A percentile compares a stretch with the other conserved stretches of the same genome.
These are phyloP conservation scores for Calycopis cecrops DNA, from an alignment of 1,140 invertebrate species.

Conservation along the genomic window DNA sequence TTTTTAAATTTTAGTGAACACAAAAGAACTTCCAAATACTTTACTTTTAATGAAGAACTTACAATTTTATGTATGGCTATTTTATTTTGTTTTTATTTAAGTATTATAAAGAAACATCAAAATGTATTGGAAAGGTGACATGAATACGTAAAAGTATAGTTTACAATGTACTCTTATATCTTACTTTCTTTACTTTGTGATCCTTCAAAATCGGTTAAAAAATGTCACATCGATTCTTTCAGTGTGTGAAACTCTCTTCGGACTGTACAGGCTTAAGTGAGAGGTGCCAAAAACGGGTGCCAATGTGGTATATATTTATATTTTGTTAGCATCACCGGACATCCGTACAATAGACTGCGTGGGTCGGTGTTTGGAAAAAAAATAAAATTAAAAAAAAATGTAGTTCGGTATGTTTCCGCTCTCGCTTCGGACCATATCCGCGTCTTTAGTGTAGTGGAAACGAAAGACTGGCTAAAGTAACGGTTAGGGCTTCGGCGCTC, in stretches of 20 bases:
- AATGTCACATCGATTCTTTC: no score
- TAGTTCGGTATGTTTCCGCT: conserved; percentile 4
- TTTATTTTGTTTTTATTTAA: no score
- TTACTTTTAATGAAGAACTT: no score
- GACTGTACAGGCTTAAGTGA: not conserved
- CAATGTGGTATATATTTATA: conserved; percentile 10
- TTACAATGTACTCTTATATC: not conserved
- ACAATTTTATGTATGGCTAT: no score
- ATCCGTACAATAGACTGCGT: not conserved
- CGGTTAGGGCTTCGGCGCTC: conserved; percentile 20
- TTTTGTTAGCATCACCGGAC: not conserved
- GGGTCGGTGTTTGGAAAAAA: not conserved
- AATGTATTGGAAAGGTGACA: not conserved
- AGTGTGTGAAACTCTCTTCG: no score
- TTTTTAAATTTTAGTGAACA: no score
- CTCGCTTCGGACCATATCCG: conserved; percentile 17
- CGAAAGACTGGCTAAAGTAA: conserved; percentile 71
- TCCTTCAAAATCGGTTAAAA: not conserved
- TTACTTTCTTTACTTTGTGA: not conserved
- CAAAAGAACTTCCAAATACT: no score
- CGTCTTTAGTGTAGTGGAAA: conserved; percentile 57
- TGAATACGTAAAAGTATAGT: not conserved
- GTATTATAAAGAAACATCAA: no score
- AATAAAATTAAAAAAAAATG: not conserved
- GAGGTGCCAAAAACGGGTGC: conserved; percentile 19